Conservation (phyloP, 2,888 invertebrate species). For the Phoronis australis region DNA sequence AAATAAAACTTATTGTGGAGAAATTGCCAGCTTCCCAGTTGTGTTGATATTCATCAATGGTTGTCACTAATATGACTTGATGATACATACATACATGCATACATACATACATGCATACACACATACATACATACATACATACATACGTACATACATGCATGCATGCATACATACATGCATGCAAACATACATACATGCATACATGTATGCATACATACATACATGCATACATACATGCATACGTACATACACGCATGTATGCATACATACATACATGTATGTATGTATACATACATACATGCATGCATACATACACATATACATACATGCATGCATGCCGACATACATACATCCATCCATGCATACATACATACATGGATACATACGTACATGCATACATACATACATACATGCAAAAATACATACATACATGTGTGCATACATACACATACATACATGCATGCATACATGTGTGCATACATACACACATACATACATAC, state of each 20-base stretch:
- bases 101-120: background rate
- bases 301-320: background rate
- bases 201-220: background rate
- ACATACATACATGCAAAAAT: no score
- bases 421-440: background rate
- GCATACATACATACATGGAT: no score
- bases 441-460: background rate
- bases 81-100: background rate
- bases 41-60: no score
- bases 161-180: no score
- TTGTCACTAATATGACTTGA: no score
- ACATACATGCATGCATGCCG: background rate
- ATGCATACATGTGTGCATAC: background rate
- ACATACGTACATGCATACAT: no score
- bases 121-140: background rate
- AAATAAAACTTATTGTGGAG: no score
- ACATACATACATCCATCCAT: no score
- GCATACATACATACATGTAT: background rate
- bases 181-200: slow-evolving; percentile 1
- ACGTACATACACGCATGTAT: background rate
- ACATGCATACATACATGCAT: background rate
- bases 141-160: background rate
- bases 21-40: no score
- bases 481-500: slow-evolving; percentile 1
- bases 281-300: slow-evolving; percentile 1